phyloP scores from a whole-genome alignment of 2,113 vertebrate species.

The Phoxinus phoxinus region DNA sequence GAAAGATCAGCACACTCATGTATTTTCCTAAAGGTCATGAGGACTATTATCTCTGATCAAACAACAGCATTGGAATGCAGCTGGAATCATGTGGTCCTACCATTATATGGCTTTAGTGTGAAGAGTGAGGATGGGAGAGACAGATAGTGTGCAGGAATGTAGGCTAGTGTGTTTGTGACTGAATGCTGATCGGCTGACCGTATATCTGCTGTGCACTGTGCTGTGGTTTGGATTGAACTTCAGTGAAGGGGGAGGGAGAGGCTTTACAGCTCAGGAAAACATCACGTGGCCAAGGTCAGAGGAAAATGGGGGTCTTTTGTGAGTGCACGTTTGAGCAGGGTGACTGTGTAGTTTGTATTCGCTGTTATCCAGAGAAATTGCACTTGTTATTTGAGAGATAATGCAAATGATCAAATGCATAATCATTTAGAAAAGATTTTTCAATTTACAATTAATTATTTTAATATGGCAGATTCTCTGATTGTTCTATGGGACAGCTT shows the following conservation, averaged over 20 bases:
- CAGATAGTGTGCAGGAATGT: slow-evolving; percentile 20
- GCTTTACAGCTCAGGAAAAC: slow-evolving; percentile 50
- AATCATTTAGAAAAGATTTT: neutral
- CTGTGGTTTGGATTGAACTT: slow-evolving; percentile 36
- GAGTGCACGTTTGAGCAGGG: neutral
- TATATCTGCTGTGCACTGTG: slow-evolving; percentile 26
- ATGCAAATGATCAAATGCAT: neutral
- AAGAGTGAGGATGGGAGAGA: neutral
- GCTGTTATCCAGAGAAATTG: neutral
- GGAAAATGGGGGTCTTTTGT: slow-evolving; percentile 44
- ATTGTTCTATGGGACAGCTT: neutral
- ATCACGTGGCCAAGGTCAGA: slow-evolving; percentile 50
- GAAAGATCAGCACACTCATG: slow-evolving; percentile 27
- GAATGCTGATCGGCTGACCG: slow-evolving; percentile 41
- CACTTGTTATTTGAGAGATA: neutral
- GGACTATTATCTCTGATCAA: slow-evolving; percentile 50
- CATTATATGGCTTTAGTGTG: neutral
- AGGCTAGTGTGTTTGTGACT: slow-evolving; percentile 19
- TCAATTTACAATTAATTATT: neutral
- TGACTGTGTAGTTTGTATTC: neutral
- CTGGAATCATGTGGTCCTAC: slow-evolving; percentile 18
- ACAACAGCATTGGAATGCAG: slow-evolving; percentile 26
- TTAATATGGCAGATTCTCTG: neutral
- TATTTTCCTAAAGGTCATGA: slow-evolving; percentile 56
- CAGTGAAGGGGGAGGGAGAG: slow-evolving; percentile 25